Base-by-base conservation (phyloP, 2,797 vertebrate genomes). In the Lophius americanus region DNA sequence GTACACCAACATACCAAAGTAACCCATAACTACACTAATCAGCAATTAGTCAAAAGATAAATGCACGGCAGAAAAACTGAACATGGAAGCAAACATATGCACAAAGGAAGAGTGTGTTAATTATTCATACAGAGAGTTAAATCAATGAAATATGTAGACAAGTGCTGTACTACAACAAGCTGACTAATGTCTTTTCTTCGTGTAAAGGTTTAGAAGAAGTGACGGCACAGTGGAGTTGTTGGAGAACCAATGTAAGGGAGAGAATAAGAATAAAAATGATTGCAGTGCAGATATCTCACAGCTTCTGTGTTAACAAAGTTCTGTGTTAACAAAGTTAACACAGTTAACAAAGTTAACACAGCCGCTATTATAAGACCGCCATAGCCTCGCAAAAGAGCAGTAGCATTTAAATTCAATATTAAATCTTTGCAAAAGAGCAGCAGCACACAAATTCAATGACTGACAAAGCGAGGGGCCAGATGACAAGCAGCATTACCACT, bases 131-230 rank as follows among this genome's bases (percentile, higher is more conserved):
- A 79, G 79, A 78, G 73, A 83, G 76, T 78, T 59, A 85, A 86
- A 82, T 85, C 88, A 88, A 92, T 93, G 68, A 87, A 90, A 92
- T 88, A 90, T 91, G 88, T 83, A 88, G 78, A 85, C 79, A 74
- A 73, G 73, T 74, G 59, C 73, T 83, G 60, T 73, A 70, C 60
- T 55, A 65, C 68, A 83, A 63, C 75, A 41, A 58, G 73, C 68
- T 79, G 73, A 81, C 73, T 85, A 83, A 90, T 78, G 65, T 68
- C 49, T 85, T 66, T 14, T 73, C 77, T 76, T 68, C 73, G 67
- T 81, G 72, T 42, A 42, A 57, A 83, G 73, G 80, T 79, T 86
- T 60, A 66, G 76, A 70, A 78, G 23, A 81, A 73, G 68, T 56
- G 58, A 56, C 54, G 60, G 60, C n/a, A 23, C 12, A 38, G 37